A percentile compares a stretch with the other conserved stretches of the same genome.
Evolutionary conservation across 2,888 invertebrate species (phyloP).

Genomic region (Anoplius nigerrimus): DNA sequence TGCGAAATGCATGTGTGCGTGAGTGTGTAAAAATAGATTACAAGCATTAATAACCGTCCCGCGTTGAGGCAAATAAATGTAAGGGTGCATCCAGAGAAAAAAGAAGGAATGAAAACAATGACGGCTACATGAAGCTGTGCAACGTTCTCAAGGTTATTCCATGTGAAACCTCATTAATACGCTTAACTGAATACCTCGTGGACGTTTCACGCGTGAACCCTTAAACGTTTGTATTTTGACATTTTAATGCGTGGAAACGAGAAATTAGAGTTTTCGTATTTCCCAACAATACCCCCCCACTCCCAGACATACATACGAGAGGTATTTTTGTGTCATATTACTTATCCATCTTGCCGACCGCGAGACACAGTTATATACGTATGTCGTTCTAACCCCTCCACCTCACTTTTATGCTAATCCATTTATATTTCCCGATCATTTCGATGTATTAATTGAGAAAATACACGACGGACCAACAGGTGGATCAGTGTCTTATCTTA

Average conservation of each 20-base stretch:
- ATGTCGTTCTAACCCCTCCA: too few species aligned
- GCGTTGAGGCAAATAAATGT: slow-evolving; percentile 33
- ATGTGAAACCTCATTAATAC: slow-evolving; percentile 34
- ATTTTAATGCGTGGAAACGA: slow-evolving; percentile 33
- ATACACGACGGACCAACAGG: slow-evolving; percentile 19
- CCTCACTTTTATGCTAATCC: too few species aligned
- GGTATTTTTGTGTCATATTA: too few species aligned
- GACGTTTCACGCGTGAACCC: slow-evolving; percentile 31
- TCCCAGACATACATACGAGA: too few species aligned
- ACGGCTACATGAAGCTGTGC: slow-evolving; percentile 18
- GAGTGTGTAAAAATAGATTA: slow-evolving; percentile 16
- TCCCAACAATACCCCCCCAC: too few species aligned
- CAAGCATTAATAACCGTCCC: slow-evolving; percentile 43
- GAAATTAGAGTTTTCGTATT: too few species aligned
- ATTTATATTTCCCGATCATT: too few species aligned
- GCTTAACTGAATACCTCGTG: slow-evolving; percentile 34
- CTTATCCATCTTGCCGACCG: too few species aligned
- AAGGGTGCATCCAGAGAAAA: slow-evolving; percentile 17
- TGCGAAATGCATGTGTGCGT: too few species aligned
- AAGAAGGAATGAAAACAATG: slow-evolving; percentile 5
- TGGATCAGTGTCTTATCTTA: slow-evolving; percentile 7
- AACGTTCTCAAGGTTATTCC: slow-evolving; percentile 45
- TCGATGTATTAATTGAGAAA: not conserved
- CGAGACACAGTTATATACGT: too few species aligned
- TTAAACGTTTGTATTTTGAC: slow-evolving; percentile 44